Percentiles rank a stretch among this genome's conserved stretches.
Conservation (phyloP, 2,797 vertebrate species). For the Gephyroberyx darwinii region DNA sequence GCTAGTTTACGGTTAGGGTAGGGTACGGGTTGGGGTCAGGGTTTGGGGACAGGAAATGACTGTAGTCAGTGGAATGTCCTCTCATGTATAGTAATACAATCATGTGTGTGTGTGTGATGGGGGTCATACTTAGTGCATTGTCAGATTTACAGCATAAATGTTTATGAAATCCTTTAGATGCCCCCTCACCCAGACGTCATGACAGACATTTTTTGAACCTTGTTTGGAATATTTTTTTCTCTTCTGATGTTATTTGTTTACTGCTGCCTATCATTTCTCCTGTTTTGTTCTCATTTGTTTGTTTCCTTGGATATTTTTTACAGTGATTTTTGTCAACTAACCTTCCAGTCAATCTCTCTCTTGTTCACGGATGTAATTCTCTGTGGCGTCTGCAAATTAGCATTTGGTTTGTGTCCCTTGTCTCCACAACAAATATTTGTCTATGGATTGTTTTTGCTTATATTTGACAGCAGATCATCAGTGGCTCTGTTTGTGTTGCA, state of each 20-base stretch:
- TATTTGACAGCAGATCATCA: slow-evolving; percentile 70
- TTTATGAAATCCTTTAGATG: slow-evolving; percentile 18
- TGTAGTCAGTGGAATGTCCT: background rate
- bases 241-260: slow-evolving; percentile 18
- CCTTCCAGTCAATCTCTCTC: slow-evolving; percentile 58
- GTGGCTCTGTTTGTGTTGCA: slow-evolving; percentile 44
- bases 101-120: slow-evolving; percentile 9
- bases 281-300: slow-evolving; percentile 55
- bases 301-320: slow-evolving; percentile 34
- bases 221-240: slow-evolving; percentile 11
- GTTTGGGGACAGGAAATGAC: slow-evolving; percentile 27
- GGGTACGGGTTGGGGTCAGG: background rate
- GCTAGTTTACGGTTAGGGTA: background rate
- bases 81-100: too few relatives aligned
- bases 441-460: slow-evolving; percentile 68
- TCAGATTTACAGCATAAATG: slow-evolving; percentile 22
- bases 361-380: slow-evolving; percentile 62
- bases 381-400: slow-evolving; percentile 61
- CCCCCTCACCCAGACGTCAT: slow-evolving; percentile 51
- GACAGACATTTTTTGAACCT: slow-evolving; percentile 10
- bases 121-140: slow-evolving; percentile 19
- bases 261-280: background rate
- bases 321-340: slow-evolving; percentile 39
- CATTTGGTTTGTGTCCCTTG: slow-evolving; percentile 65
- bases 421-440: slow-evolving; percentile 72